Evolutionary conservation across 2,888 invertebrate genomes (phyloP).

Genomic region (Blastobasis lacticolella): DNA sequence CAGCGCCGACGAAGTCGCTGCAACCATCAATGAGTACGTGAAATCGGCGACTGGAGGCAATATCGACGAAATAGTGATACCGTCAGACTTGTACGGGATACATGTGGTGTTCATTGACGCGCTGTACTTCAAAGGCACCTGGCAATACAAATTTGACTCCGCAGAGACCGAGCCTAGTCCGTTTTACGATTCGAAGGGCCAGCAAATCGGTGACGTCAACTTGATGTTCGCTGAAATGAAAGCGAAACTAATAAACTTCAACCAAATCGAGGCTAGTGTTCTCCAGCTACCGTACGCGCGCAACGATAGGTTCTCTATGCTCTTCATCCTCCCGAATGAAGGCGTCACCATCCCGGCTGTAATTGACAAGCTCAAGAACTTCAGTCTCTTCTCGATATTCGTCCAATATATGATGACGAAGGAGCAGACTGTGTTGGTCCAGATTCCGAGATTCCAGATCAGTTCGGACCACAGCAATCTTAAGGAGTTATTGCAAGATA

Average conservation of each 20-base stretch:
- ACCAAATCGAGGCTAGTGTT: constrained; percentile 33
- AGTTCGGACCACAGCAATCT: constrained; percentile 56
- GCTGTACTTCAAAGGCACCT: constrained; percentile 51
- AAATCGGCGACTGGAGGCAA: constrained; percentile 38
- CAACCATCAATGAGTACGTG: constrained; percentile 43
- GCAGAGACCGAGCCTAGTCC: constrained; percentile 35
- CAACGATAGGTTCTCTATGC: constrained; percentile 72
- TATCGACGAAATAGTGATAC: constrained; percentile 43
- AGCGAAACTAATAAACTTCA: constrained; percentile 28
- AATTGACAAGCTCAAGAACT: constrained; percentile 55
- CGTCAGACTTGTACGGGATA: constrained; percentile 36
- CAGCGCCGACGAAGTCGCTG: constrained; percentile 28
- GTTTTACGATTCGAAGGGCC: constrained; percentile 40
- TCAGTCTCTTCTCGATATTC: constrained; percentile 59
- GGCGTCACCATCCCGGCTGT: constrained; percentile 53
- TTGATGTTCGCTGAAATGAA: constrained; percentile 35
- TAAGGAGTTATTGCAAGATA: constrained; percentile 58
- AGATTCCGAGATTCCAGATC: constrained; percentile 75
- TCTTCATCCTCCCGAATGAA: constrained; percentile 73
- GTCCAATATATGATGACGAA: constrained; percentile 18
- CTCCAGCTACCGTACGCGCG: constrained; percentile 52
- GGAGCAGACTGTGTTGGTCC: constrained; percentile 58
- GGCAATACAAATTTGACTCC: constrained; percentile 37
- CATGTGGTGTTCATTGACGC: constrained; percentile 44
- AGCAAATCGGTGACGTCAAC: constrained; percentile 44